A percentile compares a stretch with the other conserved stretches of the same genome.
Conservation (phyloP, 2,113 vertebrate genomes). For the Bothrops jararaca region DNA sequence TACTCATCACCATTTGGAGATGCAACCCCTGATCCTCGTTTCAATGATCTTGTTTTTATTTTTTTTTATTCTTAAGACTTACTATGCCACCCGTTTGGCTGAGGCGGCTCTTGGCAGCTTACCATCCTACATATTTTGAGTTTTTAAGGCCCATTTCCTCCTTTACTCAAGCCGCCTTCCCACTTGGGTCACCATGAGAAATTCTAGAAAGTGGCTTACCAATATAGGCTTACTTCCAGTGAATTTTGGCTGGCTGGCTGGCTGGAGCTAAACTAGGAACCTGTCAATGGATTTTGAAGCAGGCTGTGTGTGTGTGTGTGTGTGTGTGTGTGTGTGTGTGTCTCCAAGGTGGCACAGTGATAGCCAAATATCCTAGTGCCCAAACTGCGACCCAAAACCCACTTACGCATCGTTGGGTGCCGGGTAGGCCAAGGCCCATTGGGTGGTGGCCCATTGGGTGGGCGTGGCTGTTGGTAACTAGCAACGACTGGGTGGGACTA, state of each 20-base stretch:
- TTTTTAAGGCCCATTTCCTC: neutral
- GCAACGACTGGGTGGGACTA: too few relatives aligned
- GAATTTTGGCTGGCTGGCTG: neutral
- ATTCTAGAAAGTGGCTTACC: neutral
- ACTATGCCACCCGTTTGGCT: neutral
- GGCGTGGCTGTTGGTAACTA: too few relatives aligned
- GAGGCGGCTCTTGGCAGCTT: neutral
- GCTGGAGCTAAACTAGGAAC: neutral
- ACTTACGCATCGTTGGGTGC: too few relatives aligned
- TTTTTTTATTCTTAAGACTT: neutral
- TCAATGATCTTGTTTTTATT: neutral
- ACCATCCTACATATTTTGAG: neutral
- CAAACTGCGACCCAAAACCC: too few relatives aligned
- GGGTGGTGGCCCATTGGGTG: too few relatives aligned
- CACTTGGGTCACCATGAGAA: neutral
- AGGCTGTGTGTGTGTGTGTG: too few relatives aligned
- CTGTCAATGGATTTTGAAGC: neutral
- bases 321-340: too few relatives aligned
- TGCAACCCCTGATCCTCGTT: neutral
- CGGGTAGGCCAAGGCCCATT: too few relatives aligned
- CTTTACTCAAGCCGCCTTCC: neutral
- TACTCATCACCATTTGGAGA: neutral
- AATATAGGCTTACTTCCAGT: neutral
- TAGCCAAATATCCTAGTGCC: too few relatives aligned
- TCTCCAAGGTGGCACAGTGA: neutral